Conservation (phyloP, 2,113 vertebrate species). For the Gallinago paraguaiae region DNA sequence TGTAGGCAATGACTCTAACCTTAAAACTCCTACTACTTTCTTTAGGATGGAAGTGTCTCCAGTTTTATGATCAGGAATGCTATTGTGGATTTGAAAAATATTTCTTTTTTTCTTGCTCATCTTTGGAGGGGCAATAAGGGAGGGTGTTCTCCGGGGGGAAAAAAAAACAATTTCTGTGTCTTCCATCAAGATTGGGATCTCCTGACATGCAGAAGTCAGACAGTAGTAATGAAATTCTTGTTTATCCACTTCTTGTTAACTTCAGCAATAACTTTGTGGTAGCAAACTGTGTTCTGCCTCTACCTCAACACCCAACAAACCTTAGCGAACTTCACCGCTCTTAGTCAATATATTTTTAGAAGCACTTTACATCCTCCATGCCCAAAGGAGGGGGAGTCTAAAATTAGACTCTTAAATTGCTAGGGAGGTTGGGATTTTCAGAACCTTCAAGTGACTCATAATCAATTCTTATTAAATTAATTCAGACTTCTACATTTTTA, state of each 20-base stretch:
- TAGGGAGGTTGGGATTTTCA: neutral
- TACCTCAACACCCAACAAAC: neutral
- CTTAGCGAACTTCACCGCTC: neutral
- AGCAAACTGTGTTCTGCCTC: neutral
- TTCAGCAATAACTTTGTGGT: neutral
- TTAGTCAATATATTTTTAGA: neutral
- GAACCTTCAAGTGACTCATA: constrained; percentile 26
- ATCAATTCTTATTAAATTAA: constrained; percentile 35
- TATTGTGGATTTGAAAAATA: neutral
- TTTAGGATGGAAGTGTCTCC: neutral
- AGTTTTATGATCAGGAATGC: neutral
- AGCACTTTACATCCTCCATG: neutral
- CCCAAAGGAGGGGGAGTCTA: neutral
- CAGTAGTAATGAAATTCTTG: neutral
- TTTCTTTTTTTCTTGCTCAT: neutral
- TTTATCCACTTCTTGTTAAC: neutral
- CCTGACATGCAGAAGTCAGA: neutral
- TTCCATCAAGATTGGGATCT: neutral
- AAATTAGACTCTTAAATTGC: constrained; percentile 25
- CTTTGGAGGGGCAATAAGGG: neutral
- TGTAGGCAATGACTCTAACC: neutral
- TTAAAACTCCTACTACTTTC: neutral
- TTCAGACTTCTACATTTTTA: constrained; percentile 4
- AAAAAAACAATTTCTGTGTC: neutral
- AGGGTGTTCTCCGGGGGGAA: neutral